phyloP scores from a whole-genome alignment of 2,113 vertebrate genomes.

The Nesoenas mayeri region DNA sequence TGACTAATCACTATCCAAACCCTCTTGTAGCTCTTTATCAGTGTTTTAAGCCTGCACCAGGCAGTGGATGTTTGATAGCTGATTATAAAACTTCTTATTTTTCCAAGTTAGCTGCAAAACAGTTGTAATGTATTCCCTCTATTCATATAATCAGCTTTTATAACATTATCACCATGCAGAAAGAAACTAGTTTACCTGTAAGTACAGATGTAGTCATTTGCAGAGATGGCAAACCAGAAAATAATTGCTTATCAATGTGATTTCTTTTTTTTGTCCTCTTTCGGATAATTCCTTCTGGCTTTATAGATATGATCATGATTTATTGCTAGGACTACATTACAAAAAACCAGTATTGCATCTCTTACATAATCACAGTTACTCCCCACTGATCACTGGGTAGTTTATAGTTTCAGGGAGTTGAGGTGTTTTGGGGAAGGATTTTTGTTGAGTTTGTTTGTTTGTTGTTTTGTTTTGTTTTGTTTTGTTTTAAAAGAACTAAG shows the following conservation, averaged over 20 bases:
- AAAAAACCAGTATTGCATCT: neutral
- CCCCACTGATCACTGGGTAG: neutral
- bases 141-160: neutral
- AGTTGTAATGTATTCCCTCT: constrained; percentile 35
- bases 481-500: neutral
- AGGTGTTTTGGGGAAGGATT: neutral
- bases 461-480: no score
- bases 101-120: constrained; percentile 19
- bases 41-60: neutral
- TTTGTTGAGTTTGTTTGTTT: no score
- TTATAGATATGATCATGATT: neutral
- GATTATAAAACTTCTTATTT: constrained; percentile 22
- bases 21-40: neutral
- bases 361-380: neutral
- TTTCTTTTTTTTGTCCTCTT: neutral
- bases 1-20: neutral
- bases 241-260: neutral
- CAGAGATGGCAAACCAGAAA: constrained; percentile 9
- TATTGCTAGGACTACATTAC: neutral
- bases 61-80: neutral
- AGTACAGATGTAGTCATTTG: constrained; percentile 18
- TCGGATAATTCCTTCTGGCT: neutral
- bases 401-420: neutral
- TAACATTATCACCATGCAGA: neutral
- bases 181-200: constrained; percentile 36